A percentile compares a stretch with the other conserved stretches of the same genome.
These are phyloP conservation scores for Abrostola triplasia DNA, from an alignment of 2,888 invertebrate species.

Conservation along the genomic window DNA sequence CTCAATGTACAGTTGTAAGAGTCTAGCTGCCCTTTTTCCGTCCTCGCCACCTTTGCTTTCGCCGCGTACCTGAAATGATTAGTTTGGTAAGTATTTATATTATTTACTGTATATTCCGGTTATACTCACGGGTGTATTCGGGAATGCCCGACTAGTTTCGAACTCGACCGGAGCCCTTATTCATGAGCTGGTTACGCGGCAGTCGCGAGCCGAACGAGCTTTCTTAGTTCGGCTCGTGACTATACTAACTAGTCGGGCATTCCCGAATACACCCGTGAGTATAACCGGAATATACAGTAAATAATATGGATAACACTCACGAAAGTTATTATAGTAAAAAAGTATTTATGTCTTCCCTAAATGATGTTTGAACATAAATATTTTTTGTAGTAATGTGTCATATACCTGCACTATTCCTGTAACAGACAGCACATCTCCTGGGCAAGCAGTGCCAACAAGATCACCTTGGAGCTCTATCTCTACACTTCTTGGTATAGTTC, in stretches of 20 bases:
- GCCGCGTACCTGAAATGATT: conserved; percentile 85
- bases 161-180: no score
- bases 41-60: conserved; percentile 88
- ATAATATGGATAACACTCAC: no score
- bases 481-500: conserved; percentile 92
- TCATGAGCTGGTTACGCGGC: no score
- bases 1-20: conserved; percentile 93
- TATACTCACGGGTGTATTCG: no score
- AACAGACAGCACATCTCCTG: conserved; percentile 96
- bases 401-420: conserved; percentile 94
- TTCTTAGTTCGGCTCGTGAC: no score
- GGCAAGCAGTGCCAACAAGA: conserved; percentile 94
- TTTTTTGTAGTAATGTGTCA: not conserved
- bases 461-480: conserved; percentile 96
- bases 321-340: not conserved
- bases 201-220: no score
- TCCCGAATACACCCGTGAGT: no score
- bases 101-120: no score
- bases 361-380: not conserved
- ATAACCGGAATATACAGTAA: no score
- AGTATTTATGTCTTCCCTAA: not conserved
- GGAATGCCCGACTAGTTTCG: no score
- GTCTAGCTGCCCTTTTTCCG: conserved; percentile 87
- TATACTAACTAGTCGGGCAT: no score
- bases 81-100: no score